Base-by-base conservation (phyloP, 2,113 vertebrate genomes). In the Pyxicephalus adspersus region DNA sequence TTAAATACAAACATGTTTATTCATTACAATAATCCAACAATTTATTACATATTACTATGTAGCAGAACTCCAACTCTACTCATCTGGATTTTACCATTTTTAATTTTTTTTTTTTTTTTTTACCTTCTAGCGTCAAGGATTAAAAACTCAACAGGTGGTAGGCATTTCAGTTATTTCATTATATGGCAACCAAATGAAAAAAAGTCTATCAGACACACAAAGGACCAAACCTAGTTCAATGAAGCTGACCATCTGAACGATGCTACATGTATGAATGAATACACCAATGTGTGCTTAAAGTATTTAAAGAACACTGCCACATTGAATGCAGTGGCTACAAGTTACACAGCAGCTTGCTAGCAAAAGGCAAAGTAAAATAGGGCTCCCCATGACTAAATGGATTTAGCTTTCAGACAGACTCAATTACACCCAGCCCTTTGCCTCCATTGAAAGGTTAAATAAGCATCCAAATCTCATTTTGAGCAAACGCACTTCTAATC, bases 311-410 rank as follows among this genome's bases (percentile, higher is more conserved):
- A 52, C 20, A 77, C 63, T 77, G 86, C 79, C 84, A 85, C 87
- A 80, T 84, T 88, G 87, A 64, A 71, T 58, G 64, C 90, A 88
- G 85, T 79, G 84, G 83, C 34, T 61, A 83, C 64, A 87, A 72
- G 63, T 83, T 88, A 83, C 82, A 83, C 64, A 70, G 83, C 58
- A 87, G 89, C 85, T 85, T 87, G 84, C 29, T 76, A 83, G 83
- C 83, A 67, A 84, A 85, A 83, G 84, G 84, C 88, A 89, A 85
- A 80, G 80, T 86, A 88, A 89, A 89, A 88, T 66, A 87, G 88
- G 80, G 83, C 86, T 91, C 92, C 90, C 93, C 93, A 92, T 94
- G 93, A 94, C 93, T 94, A 94, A 94, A 86, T 92, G 92, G 93
- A 94, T 94, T 94, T 93, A 91, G 91, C 91, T 91, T 89, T 92